Base-by-base conservation (phyloP, 2,113 vertebrate genomes). In the Chascanopsetta lugubris region DNA sequence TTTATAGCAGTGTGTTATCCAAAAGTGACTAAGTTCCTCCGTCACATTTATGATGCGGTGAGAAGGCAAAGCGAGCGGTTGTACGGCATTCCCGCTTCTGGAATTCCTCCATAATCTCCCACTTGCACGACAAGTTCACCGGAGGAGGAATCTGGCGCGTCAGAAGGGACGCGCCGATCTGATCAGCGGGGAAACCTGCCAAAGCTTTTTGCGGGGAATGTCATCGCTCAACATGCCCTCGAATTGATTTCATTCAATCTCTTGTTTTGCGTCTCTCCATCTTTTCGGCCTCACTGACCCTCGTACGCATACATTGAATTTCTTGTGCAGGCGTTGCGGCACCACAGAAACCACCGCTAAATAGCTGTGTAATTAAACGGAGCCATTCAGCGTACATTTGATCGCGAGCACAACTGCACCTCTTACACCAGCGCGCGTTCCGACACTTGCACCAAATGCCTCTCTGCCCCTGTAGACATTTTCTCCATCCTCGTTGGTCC, bases 311-410 rank as follows among this genome's bases (percentile, higher is more conserved):
- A 10, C 21, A 46, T 46, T 51, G 24, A 18, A 13, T 20, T 42
- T 32, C 21, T 25, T 48, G 59, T 43, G 21, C n/a, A 18, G 15
- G 42, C 20, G 26, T 30, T 36, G 51, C 8, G 32, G 32, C 18
- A 55, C 56, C 54, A 63, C 55, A 73, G n/a, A 27, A 29, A 54
- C 34, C 46, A 51, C 29, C 40, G 50, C 40, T 66, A 60, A 75
- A 79, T 61, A 66, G 40, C 8, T 64, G 32, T 56, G 36, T 51
- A 47, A 61, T 63, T 61, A 36, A 13, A 36, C n/a, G 18, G 9
- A 30, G n/a, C 27, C 20, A 29, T 67, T 60, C 6, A 46, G 8
- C 46, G 27, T 25, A 21, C 6, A 25, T 13, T 1, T 21, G 22
- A 20, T 66, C 60, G 32, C 12, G 67, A 55, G 20, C 20, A 10